These are phyloP conservation scores for Rambutsinella grinnellia DNA, from an alignment of 2,888 invertebrate genomes.

Conservation along the genomic window DNA sequence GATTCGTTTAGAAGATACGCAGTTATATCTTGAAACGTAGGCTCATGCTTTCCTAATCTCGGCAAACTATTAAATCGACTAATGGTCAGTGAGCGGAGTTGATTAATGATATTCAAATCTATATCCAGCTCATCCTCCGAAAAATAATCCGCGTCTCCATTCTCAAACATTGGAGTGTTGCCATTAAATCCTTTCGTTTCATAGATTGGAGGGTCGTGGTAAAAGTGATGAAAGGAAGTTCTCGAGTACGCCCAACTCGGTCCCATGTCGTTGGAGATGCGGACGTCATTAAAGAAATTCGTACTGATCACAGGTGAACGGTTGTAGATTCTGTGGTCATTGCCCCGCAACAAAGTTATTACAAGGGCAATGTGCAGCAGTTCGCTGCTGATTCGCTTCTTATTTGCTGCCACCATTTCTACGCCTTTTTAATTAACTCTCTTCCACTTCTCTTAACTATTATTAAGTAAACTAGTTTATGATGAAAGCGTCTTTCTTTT, in stretches of 20 bases:
- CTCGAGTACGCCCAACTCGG: constrained; percentile 61
- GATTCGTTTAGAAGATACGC: constrained; percentile 64
- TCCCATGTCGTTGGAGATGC: constrained; percentile 56
- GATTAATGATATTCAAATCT: constrained; percentile 53
- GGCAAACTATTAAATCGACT: constrained; percentile 47
- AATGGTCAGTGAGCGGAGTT: constrained; percentile 46
- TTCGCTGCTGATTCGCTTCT: constrained; percentile 61
- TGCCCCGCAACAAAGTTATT: constrained; percentile 59
- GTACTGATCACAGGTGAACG: constrained; percentile 49
- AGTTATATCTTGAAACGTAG: constrained; percentile 63
- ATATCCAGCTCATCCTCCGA: constrained; percentile 37
- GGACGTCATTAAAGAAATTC: constrained; percentile 55
- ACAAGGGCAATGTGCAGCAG: constrained; percentile 63
- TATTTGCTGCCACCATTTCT: constrained; percentile 56
- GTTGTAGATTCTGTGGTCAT: constrained; percentile 35
- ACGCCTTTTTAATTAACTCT: background rate
- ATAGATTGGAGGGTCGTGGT: constrained; percentile 43
- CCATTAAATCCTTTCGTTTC: constrained; percentile 51
- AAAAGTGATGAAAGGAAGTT: constrained; percentile 53
- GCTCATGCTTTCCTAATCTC: constrained; percentile 42
- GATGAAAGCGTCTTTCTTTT: no score
- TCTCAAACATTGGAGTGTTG: constrained; percentile 9
- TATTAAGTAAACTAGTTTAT: background rate
- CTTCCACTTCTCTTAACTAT: background rate
- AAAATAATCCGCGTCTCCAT: constrained; percentile 30